Percentiles rank a stretch among this genome's conserved stretches.
These are phyloP conservation scores for Polymixis lichenea DNA, from an alignment of 2,888 invertebrate genomes.

Conservation along the genomic window DNA sequence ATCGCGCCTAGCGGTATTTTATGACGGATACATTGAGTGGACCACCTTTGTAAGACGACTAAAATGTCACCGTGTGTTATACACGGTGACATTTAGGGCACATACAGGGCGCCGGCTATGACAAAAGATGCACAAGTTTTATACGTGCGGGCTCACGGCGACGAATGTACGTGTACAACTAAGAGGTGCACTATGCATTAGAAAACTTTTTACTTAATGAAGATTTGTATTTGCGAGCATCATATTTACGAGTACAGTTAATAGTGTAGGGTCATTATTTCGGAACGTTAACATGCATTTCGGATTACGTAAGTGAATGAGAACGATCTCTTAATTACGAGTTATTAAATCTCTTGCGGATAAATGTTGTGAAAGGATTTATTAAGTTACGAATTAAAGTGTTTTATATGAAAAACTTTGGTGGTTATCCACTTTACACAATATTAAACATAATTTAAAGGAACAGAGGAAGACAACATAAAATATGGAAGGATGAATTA, in stretches of 20 bases:
- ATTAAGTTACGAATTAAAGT: background rate
- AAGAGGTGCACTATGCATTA: conserved; percentile 26
- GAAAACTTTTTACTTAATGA: conserved; percentile 7
- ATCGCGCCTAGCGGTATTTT: no score
- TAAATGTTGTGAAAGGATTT: background rate
- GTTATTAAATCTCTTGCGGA: background rate
- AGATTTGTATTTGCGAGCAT: conserved; percentile 7
- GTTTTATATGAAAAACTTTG: background rate
- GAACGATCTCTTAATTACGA: background rate
- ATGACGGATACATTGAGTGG: no score
- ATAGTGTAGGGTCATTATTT: background rate
- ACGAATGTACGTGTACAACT: conserved; percentile 8
- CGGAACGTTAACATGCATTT: conserved; percentile 9
- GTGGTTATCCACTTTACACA: background rate
- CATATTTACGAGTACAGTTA: conserved; percentile 3
- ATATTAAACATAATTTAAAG: background rate
- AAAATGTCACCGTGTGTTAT: no score
- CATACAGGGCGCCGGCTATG: background rate
- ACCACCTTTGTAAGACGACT: no score
- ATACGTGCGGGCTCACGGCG: conserved; percentile 22
- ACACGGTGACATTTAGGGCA: no score
- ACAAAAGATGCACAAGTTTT: conserved; percentile 6
- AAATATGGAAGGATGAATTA: no score
- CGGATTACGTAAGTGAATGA: background rate
- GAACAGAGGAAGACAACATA: no score